These are phyloP conservation scores for Plebejus argus DNA, from an alignment of 2,888 invertebrate species.

Conservation along the genomic window DNA sequence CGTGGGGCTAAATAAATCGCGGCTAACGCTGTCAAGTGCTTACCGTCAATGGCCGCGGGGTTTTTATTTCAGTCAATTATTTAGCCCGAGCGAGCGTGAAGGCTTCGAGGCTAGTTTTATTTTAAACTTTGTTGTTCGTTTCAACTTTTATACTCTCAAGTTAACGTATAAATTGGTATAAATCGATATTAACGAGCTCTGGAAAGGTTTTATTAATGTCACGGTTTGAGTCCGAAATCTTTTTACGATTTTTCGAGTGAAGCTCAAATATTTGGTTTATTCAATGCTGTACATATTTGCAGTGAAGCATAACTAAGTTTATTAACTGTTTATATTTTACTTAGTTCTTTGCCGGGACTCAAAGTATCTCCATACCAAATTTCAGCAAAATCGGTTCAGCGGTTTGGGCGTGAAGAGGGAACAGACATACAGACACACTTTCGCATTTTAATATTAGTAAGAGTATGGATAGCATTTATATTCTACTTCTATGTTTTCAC, in stretches of 20 bases:
- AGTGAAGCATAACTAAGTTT: not conserved
- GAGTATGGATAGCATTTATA: too few species aligned
- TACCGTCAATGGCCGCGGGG: constrained; percentile 36
- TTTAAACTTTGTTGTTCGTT: constrained; percentile 33
- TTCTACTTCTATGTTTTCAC: too few species aligned
- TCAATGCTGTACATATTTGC: not conserved
- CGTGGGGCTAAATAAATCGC: constrained; percentile 34
- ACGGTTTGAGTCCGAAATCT: not conserved
- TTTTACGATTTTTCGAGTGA: not conserved
- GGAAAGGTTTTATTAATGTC: not conserved
- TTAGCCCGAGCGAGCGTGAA: constrained; percentile 35
- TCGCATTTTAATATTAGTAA: too few species aligned
- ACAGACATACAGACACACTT: too few species aligned
- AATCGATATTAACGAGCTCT: constrained; percentile 1
- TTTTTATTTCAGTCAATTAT: constrained; percentile 40
- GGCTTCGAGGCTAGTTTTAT: constrained; percentile 33
- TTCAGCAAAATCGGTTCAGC: too few species aligned
- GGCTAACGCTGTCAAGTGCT: constrained; percentile 36
- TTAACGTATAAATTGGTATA: constrained; percentile 21
- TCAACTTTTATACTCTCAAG: constrained; percentile 24
- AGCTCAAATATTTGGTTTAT: not conserved
- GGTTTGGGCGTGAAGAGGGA: too few species aligned
- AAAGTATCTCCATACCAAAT: too few species aligned
- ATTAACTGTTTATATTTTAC: too few species aligned
- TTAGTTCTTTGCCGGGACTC: too few species aligned